A percentile compares a stretch with the other conserved stretches of the same genome.
Conservation (phyloP, 1,140 invertebrate genomes). For the Drosophila seguyi region DNA sequence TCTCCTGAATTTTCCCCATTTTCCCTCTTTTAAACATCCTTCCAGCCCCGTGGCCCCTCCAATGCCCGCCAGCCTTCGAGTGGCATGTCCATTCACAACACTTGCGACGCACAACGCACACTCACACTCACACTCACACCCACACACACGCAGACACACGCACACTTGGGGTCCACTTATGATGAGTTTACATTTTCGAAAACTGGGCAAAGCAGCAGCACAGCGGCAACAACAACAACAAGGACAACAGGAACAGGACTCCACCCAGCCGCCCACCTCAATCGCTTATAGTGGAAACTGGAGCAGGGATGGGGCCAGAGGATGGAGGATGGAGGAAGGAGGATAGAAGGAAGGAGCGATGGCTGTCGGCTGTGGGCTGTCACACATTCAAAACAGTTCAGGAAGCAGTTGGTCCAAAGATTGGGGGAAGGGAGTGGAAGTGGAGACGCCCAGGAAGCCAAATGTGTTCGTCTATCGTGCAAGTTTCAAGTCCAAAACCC, state of each 20-base stretch:
- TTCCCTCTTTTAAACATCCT: constrained; percentile 14
- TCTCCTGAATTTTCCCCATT: constrained; percentile 13
- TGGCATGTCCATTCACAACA: constrained; percentile 76
- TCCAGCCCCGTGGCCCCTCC: background rate
- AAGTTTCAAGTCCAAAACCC: constrained; percentile 57
- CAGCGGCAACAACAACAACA: constrained; percentile 36
- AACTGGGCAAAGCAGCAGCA: constrained; percentile 72
- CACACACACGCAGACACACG: constrained; percentile 27
- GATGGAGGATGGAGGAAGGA: background rate
- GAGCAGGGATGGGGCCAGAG: constrained; percentile 3
- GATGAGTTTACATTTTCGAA: constrained; percentile 82
- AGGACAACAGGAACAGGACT: constrained; percentile 11
- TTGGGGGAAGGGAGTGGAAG: background rate
- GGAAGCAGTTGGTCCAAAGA: constrained; percentile 35
- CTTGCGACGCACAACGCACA: constrained; percentile 71
- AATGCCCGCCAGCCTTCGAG: constrained; percentile 25
- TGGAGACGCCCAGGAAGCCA: constrained; percentile 67
- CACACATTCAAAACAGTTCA: constrained; percentile 81
- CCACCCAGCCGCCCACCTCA: constrained; percentile 18
- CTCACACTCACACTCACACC: constrained; percentile 19
- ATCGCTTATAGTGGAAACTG: constrained; percentile 16
- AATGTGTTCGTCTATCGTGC: constrained; percentile 73
- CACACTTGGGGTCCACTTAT: constrained; percentile 74
- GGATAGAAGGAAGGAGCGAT: constrained; percentile 7
- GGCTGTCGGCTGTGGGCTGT: constrained; percentile 59